Evolutionary conservation across 2,797 vertebrate species (phyloP), one percentile per base, ranked within the genome.

Genomic region (Pseudochirops cupreus): DNA sequence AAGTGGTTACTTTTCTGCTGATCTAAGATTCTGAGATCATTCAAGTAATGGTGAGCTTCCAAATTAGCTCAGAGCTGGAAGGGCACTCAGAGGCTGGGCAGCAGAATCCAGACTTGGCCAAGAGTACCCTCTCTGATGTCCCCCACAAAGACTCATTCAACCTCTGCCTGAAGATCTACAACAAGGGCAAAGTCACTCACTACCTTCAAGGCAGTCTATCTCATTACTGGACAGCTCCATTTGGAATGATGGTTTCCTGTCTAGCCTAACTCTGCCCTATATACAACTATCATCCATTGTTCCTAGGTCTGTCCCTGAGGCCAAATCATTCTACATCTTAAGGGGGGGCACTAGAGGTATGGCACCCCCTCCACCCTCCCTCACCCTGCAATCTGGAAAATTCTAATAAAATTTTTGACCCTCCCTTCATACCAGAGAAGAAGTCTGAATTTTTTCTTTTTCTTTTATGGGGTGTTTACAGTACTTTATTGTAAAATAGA

Each of bases 21-120:
- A 94, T n/a, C 54, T 52, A 82, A 92, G 89, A 94, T 33, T 46
- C 93, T 93, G 93, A 92, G 97, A 94, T 92, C 94, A 95, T n/a
- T 62, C 11, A 54, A 55, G 52, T 29, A 33, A 52, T 52, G 33
- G 28, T 33, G n/a, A 82, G 2, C 21, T 26, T 46, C 18, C 39
- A 82, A 18, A 82, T 21, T 31, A 82, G 46, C 39, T 82, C 74
- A 82, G 39, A 82, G 74, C 39, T 46, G 39, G 39, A 46, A 82
- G n/a, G 39, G n/a, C 39, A 46, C 7, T 26, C 74, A 82, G 21
- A 46, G 74, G 7, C 74, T 11, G 29, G n/a, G 39, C 39, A 46
- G 39, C 24, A 21, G n/a, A 74, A 21, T 33, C 16, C 21, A 21
- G 67, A 46, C 67, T 82, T 82, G 67, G 67, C 18, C n/a, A 82